Conservation (phyloP, 2,113 vertebrate genomes). For the Haemorhous mexicanus region DNA sequence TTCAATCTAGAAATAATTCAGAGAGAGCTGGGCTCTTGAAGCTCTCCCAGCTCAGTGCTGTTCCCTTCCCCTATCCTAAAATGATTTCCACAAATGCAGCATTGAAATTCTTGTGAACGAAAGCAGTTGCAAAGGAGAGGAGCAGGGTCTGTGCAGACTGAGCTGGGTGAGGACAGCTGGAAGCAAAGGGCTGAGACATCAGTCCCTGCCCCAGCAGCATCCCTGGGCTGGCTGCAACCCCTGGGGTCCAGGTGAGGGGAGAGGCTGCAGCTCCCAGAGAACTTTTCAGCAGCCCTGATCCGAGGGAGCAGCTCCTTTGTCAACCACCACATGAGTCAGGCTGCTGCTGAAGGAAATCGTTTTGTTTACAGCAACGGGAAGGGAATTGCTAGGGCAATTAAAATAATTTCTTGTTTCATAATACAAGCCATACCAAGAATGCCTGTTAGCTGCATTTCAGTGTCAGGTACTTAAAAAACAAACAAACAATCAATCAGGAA, state of each 20-base stretch:
- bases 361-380: slow-evolving; percentile 28
- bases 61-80: background rate
- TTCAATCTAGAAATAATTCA: background rate
- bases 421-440: background rate
- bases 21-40: background rate
- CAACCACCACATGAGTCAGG: background rate
- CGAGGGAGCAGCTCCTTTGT: background rate
- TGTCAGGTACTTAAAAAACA: slow-evolving; percentile 34
- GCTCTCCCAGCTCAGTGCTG: background rate
- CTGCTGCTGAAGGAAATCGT: background rate
- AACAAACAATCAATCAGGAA: slow-evolving; percentile 25
- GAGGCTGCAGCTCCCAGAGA: background rate
- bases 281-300: background rate
- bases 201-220: background rate
- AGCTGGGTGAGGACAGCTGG: background rate
- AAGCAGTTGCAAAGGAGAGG: background rate
- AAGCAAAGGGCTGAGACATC: background rate
- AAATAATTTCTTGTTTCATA: slow-evolving; percentile 61
- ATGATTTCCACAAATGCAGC: background rate
- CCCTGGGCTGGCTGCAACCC: background rate
- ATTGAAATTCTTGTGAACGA: background rate
- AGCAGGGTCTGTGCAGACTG: background rate
- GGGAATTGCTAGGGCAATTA: slow-evolving; percentile 56
- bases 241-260: background rate
- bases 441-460: slow-evolving; percentile 26